Base-by-base conservation (phyloP, 2,888 invertebrate genomes). In the Lasius fuliginosus region DNA sequence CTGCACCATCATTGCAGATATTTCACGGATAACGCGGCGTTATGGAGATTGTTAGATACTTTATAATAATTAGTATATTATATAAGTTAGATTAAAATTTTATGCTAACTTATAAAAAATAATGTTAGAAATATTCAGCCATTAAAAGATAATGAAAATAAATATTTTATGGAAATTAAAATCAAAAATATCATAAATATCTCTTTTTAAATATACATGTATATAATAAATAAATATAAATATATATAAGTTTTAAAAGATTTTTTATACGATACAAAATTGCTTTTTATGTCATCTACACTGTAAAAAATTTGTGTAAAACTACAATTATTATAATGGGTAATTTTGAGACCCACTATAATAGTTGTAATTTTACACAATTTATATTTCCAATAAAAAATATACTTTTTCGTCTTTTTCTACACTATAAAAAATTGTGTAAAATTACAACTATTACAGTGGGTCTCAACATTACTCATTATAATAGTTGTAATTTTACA, bases 71-170 rank as follows among this genome's bases (percentile, higher is more conserved):
- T 33, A 46, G 3, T 30, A 42, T 3, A 9, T 36, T 36, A 36
- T 36, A 36, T 36, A 53, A 6, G 18, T 18, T 18, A 36, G 36
- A 36, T 36, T 36, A 36, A 36, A 36, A 36, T 53, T 53, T 53
- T n/a, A 53, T n/a, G 8, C 2, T n/a, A 8, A 53, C 2, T 53
- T 53, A 53, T 53, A 53, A n/a, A 53, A 53, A 18, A n/a, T 53
- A 53, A n/a, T 53, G 1, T 53, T 75, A 79, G 60, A 82, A 67
- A 82, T 67, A 67, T 27, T 15, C 36, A 30, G 40, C 58, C 12
- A 15, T 27, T 18, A 3, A 40, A 18, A 60, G 33, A 77, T 82
- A 75, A 79, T 74, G 23, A n/a, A 23, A 58, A 56, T 56, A n/a
- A 58, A 58, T n/a, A n/a, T 23, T n/a, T 23, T 0, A 8, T 23